Evolutionary conservation across 2,888 invertebrate genomes (phyloP).

Genomic region (Brachycybe producta): DNA sequence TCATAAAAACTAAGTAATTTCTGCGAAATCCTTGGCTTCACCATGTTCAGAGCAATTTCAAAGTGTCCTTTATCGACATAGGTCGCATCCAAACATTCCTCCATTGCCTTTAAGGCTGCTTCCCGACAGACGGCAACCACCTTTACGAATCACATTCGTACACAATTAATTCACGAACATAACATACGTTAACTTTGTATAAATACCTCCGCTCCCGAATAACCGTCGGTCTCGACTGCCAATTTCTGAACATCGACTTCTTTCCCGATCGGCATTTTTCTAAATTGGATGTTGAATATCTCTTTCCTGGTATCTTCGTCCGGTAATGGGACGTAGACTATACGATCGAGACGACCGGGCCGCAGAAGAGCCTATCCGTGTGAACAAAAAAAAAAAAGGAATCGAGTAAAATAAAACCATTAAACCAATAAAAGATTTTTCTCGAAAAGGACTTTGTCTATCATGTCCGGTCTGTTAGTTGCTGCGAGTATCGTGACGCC

Average conservation of each 20-base stretch:
- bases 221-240: slow-evolving; percentile 57
- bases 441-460: slow-evolving; percentile 82
- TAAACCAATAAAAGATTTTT: neutral
- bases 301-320: slow-evolving; percentile 62
- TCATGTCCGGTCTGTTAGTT: slow-evolving; percentile 90
- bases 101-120: slow-evolving; percentile 72
- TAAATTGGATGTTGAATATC: slow-evolving; percentile 65
- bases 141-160: slow-evolving; percentile 27
- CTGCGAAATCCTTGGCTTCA: slow-evolving; percentile 61
- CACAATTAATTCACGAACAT: neutral
- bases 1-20: slow-evolving; percentile 60
- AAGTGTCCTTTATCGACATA: slow-evolving; percentile 57
- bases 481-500: slow-evolving; percentile 88
- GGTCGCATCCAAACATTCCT: slow-evolving; percentile 53
- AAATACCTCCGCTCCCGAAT: slow-evolving; percentile 75
- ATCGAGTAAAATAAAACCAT: neutral
- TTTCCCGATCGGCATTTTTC: slow-evolving; percentile 52
- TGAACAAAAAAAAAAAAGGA: neutral
- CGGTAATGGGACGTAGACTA: slow-evolving; percentile 87
- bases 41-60: slow-evolving; percentile 50
- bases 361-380: slow-evolving; percentile 64
- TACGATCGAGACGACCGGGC: slow-evolving; percentile 78
- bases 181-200: neutral
- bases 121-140: slow-evolving; percentile 71
- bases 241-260: slow-evolving; percentile 54